Evolutionary conservation across 2,888 invertebrate species (phyloP), one percentile per base, ranked within the genome.

Genomic region (Drosophila cyrtoloma): DNA sequence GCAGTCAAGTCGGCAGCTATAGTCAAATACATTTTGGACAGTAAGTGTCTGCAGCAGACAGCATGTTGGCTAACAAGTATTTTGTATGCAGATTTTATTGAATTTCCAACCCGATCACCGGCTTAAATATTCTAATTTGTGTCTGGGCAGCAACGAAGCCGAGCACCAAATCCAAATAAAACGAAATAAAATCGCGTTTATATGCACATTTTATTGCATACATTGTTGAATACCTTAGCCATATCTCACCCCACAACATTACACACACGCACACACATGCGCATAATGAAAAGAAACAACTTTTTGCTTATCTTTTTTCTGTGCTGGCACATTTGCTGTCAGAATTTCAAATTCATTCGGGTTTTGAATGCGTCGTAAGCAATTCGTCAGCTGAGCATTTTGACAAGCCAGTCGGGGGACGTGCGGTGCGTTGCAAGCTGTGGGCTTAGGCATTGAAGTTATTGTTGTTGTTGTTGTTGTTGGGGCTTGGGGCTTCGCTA

Each of bases 291-390:
- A 70, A 66, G 63, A 59, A 67, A 66, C 79, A 68, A 72, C 68
- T 75, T 75, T 70, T 79, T 85, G 88, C 75, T 84, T 82, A 89
- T 87, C 84, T 84, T 39, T 28, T 32, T 28, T 37, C 4, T 28
- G 28, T 39, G 26, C 82, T 73, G 75, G 71, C 73, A 82, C 75
- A 75, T 70, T 85, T 87, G 71, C 78, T 85, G 84, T 79, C 90
- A 84, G 88, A 88, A 88, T 90, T 82, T 84, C 58, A 88, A 84
- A 84, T 82, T 87, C 83, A 82, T 73, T 79, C 71, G 75, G 82
- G 72, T 81, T 62, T 57, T 71, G 59, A 81, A 60, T 59, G 78
- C 77, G 63, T 61, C 55, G 72, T 64, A 78, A 78, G 82, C 78
- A 82, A 82, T 79, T 79, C 78, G 82, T 79, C 78, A 79, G 73